A percentile compares a stretch with the other conserved stretches of the same genome.
Evolutionary conservation across 2,888 invertebrate species (phyloP).

Genomic region (Macropis europaea): DNA sequence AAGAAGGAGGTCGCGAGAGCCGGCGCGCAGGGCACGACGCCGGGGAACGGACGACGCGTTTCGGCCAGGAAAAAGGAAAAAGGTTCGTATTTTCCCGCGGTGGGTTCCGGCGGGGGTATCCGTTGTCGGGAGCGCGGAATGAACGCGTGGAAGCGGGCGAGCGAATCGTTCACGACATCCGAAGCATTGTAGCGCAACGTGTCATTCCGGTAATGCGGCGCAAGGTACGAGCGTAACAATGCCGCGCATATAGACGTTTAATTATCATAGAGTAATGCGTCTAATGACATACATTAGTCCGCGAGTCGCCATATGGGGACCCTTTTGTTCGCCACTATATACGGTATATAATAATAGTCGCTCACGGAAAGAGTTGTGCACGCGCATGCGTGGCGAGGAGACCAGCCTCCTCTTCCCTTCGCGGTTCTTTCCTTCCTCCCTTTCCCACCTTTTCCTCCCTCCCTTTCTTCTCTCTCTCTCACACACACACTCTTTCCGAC

Average conservation of each 20-base stretch:
- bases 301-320: slow-evolving; percentile 78
- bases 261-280: slow-evolving; percentile 80
- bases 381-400: slow-evolving; percentile 70
- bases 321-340: slow-evolving; percentile 75
- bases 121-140: slow-evolving; percentile 41
- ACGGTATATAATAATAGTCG: slow-evolving; percentile 76
- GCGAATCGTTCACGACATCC: slow-evolving; percentile 75
- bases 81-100: slow-evolving; percentile 40
- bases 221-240: slow-evolving; percentile 78
- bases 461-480: slow-evolving; percentile 20
- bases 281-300: slow-evolving; percentile 79
- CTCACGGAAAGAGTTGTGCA: slow-evolving; percentile 78
- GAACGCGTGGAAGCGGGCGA: slow-evolving; percentile 54
- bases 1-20: too few species aligned
- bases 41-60: not conserved
- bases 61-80: not conserved
- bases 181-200: slow-evolving; percentile 79
- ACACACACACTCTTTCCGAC: slow-evolving; percentile 1
- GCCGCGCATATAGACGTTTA: slow-evolving; percentile 78
- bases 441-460: slow-evolving; percentile 29
- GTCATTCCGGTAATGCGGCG: slow-evolving; percentile 78
- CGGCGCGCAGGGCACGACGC: too few species aligned
- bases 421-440: slow-evolving; percentile 48
- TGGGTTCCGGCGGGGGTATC: not conserved
- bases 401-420: slow-evolving; percentile 66